Evolutionary conservation across 1,140 invertebrate genomes (phyloP), one percentile per base, ranked within the genome.

Genomic region (Cryptotermes secundus): DNA sequence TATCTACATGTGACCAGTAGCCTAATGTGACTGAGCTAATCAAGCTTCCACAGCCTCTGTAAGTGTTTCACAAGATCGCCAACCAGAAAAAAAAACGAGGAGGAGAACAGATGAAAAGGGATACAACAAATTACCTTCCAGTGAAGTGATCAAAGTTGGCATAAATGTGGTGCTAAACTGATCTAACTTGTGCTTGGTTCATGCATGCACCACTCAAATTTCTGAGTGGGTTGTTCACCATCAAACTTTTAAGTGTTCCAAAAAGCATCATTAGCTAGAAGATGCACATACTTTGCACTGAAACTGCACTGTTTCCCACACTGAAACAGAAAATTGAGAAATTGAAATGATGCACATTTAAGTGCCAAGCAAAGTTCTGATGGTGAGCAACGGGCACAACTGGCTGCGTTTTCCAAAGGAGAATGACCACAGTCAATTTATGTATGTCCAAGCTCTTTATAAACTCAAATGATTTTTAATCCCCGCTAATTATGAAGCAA

Each of bases 141-240:
- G 59, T 31, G 14, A 65, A 65, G 59, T 72, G 59, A 72, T n/a
- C 59, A 72, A 72, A 72, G 59, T 72, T 72, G 59, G 59, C 26
- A 72, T 31, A 72, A 72, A 26, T 31, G 59, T n/a, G 59, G 26
- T 72, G 59, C 14, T 72, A 6, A 72, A 72, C 59, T 31, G 59
- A n/a, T 72, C 26, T 31, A 72, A 72, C 26, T n/a, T 31, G n/a
- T 31, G n/a, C n/a, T n/a, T 31, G 59, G 26, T 72, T 72, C n/a
- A 72, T 72, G 59, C 59, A 31, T 3, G 45, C 59, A 31, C n/a
- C 59, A 31, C 16, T 72, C 59, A 31, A 3, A 72, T 16, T 31
- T 31, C n/a, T 31, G 59, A 72, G 26, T 72, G 59, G 26, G 59
- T 72, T 72, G 59, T 31, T 72, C 59, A 72, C 59, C 59, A 31